Evolutionary conservation across 2,113 vertebrate genomes (phyloP), one percentile per base, ranked within the genome.

Genomic region (Cryptotis parvus): DNA sequence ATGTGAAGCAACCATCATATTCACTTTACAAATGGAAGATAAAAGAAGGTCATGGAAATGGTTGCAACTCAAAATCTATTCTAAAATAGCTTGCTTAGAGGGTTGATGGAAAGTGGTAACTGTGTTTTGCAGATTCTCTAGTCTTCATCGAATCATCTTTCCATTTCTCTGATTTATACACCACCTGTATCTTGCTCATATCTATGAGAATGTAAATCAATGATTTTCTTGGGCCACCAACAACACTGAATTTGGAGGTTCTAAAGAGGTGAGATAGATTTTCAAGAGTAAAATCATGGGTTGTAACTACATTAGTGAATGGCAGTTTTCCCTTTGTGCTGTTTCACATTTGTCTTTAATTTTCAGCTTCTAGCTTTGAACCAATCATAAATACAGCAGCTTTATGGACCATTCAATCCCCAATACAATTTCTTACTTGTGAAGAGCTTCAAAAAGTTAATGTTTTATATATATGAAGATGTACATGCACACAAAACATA

Each of bases 91-190:
- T 52, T 15, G 10, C 3, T 75, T 74, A 68, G 4, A 24, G 24
- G 29, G 20, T 43, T 1, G 12, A 22, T 12, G 0, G n/a, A 14
- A 11, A 45, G 31, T 43, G 41, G 18, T 11, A 70, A 49, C 26
- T 11, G 0, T 11, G 0, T 49, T 26, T 35, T 58, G 1, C 1
- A 16, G 9, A 35, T 31, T 3, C 7, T 39, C 6, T 14, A 35
- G 1, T 18, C 24, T 27, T 76, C 63, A 43, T 26, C n/a, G 39
- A 15, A 63, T 35, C 52, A 70, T 31, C 49, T n/a, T 91, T 61
- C 29, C 41, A 9, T 69, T 74, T 76, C 68, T 76, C 20, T 61
- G 14, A 63, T 39, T 77, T n/a, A 61, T 33, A 20, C 41, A 9
- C 2, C 18, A 75, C 18, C 16, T 52, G 8, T 33, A 2, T n/a